Percentiles rank a stretch among this genome's conserved stretches.
phyloP scores from a whole-genome alignment of 2,888 invertebrate genomes.

The Hirtodrosophila confusa region DNA sequence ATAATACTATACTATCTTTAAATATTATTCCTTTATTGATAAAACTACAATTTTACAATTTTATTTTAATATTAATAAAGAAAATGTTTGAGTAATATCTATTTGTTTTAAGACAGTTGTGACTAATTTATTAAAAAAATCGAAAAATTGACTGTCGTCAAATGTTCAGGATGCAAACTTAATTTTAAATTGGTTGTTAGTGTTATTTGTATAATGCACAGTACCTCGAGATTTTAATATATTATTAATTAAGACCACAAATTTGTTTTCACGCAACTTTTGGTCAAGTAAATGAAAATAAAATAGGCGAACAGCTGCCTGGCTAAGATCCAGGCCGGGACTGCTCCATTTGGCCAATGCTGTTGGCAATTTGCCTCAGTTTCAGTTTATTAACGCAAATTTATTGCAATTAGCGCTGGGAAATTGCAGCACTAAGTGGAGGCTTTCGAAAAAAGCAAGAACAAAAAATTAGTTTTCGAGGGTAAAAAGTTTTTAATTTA shows the following conservation, averaged over 20 bases:
- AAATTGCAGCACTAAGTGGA: constrained; percentile 56
- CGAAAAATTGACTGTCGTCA: too few species aligned
- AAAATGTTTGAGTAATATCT: too few species aligned
- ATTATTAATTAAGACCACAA: constrained; percentile 48
- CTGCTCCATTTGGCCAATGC: constrained; percentile 46
- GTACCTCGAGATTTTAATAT: constrained; percentile 24
- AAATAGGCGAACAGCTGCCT: constrained; percentile 8
- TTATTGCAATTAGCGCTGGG: constrained; percentile 71
- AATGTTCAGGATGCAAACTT: too few species aligned
- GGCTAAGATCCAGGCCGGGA: constrained; percentile 5
- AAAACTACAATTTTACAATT: too few species aligned
- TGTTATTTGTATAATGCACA: constrained; percentile 1
- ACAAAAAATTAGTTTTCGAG: constrained; percentile 36
- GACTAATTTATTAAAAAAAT: too few species aligned
- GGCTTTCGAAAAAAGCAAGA: constrained; percentile 23
- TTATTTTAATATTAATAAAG: too few species aligned
- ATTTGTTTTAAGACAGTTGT: too few species aligned
- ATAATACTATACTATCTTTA: too few species aligned
- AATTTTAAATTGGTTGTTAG: too few species aligned
- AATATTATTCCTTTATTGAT: too few species aligned
- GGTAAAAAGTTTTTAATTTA: constrained; percentile 75
- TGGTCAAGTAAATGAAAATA: constrained; percentile 16
- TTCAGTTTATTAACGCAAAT: constrained; percentile 74
- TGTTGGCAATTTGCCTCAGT: constrained; percentile 63
- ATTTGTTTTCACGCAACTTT: constrained; percentile 23